phyloP scores from a whole-genome alignment of 1,140 invertebrate species.

The Pachyrhynchus sulphureomaculatus region DNA sequence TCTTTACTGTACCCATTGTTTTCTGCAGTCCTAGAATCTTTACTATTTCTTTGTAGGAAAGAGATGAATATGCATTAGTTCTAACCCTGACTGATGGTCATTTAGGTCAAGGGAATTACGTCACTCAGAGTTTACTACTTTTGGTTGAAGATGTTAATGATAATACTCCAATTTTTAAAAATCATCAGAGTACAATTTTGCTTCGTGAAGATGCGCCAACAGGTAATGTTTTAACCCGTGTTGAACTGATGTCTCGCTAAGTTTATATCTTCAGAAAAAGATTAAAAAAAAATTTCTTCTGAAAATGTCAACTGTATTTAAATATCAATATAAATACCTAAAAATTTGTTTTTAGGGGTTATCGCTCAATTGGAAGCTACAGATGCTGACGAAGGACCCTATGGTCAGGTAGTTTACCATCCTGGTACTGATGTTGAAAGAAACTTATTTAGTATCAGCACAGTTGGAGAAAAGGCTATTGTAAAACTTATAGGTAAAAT shows the following conservation, averaged over 20 bases:
- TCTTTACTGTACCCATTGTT: no score
- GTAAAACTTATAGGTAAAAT: constrained; percentile 66
- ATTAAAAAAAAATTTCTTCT: no score
- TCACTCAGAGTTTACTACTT: constrained; percentile 85
- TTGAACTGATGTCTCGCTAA: neutral
- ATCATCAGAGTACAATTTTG: constrained; percentile 78
- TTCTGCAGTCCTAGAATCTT: no score
- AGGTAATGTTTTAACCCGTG: constrained; percentile 29
- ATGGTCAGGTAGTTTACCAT: constrained; percentile 73
- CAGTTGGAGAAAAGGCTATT: constrained; percentile 85
- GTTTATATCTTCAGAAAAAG: no score
- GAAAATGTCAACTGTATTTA: no score
- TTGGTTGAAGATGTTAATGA: constrained; percentile 92
- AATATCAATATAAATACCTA: no score
- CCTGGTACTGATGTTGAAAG: constrained; percentile 79
- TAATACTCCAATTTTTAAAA: constrained; percentile 83
- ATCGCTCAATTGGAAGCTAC: constrained; percentile 82
- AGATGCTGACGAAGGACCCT: constrained; percentile 86
- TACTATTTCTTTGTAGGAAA: constrained; percentile 57
- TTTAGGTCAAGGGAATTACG: constrained; percentile 82
- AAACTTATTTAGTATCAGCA: constrained; percentile 75
- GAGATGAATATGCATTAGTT: constrained; percentile 85
- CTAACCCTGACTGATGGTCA: constrained; percentile 87
- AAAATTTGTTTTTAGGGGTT: constrained; percentile 57
- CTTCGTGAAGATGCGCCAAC: constrained; percentile 76